Evolutionary conservation across 2,113 vertebrate genomes (phyloP), one percentile per base, ranked within the genome.

Genomic region (Neopipo cinnamomea): DNA sequence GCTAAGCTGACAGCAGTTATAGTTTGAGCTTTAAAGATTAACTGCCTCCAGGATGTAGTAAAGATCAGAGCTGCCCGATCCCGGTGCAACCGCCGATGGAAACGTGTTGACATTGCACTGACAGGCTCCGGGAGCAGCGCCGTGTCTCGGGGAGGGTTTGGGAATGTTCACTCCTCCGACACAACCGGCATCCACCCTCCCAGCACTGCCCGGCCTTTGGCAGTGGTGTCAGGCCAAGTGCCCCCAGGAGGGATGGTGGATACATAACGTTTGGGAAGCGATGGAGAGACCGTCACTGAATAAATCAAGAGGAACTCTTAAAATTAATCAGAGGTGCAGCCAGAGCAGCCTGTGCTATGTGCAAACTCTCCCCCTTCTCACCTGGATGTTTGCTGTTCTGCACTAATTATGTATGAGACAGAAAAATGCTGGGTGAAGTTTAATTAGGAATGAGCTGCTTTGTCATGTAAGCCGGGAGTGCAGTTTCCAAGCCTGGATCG

Each of bases 391-490:
- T 61, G 77, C 79, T 79, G 47, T 49, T 11, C 66, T 9, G 39
- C 63, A 2, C 91, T 83, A 71, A 82, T 88, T 90, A 52, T 8
- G 66, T 14, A 37, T 21, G 93, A 83, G 90, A 46, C 61, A 33
- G 93, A 55, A 59, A 31, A 58, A 35, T 8, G 74, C 50, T 35
- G 18, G 75, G 18, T 88, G 88, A 55, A 71, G 95, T 70, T 86
- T 67, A 91, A 95, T 88, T 70, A 77, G 95, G 85, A 88, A 37
- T 4, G 90, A 92, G 92, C 67, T n/a, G 75, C 75, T 92, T 66
- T 88, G 79, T 52, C 53, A 8, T 58, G 95, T 82, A 17, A 61
- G 39, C 66, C 11, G 2, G 22, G 70, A 62, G 89, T 0, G 73
- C 37, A 3, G 50, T 1, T 17, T 13, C 59, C 72, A 0, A 12